These are phyloP conservation scores for Xyrauchen texanus DNA, from an alignment of 2,113 vertebrate genomes.

Conservation along the genomic window DNA sequence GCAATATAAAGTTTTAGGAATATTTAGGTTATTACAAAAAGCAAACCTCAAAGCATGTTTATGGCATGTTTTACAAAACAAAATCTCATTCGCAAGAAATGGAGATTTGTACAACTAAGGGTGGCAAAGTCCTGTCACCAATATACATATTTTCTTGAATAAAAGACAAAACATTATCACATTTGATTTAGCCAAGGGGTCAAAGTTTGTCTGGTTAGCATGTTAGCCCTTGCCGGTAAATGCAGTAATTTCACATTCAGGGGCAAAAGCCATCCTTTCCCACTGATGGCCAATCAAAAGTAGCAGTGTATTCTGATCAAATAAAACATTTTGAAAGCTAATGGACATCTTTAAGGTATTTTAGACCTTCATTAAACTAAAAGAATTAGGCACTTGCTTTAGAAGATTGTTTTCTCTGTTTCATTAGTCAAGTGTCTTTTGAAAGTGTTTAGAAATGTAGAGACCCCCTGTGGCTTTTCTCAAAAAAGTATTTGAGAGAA, in stretches of 20 bases:
- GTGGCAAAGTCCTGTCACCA: not conserved
- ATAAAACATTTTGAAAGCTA: too few relatives aligned
- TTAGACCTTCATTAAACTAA: too few relatives aligned
- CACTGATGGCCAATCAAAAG: too few relatives aligned
- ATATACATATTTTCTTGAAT: too few relatives aligned
- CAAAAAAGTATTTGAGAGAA: not conserved
- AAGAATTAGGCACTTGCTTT: not conserved
- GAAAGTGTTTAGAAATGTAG: not conserved
- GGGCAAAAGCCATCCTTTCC: too few relatives aligned
- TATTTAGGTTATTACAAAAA: constrained; percentile 3
- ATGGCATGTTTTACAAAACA: not conserved
- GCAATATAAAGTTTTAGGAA: not conserved
- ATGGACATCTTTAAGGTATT: too few relatives aligned
- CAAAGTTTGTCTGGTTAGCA: too few relatives aligned
- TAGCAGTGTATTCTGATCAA: too few relatives aligned
- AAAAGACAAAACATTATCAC: not conserved
- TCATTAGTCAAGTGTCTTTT: not conserved
- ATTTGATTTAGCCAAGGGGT: not conserved
- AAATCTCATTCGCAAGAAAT: not conserved
- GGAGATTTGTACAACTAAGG: not conserved
- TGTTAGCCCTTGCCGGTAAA: too few relatives aligned
- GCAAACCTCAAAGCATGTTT: not conserved
- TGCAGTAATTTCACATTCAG: too few relatives aligned
- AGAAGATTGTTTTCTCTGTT: not conserved
- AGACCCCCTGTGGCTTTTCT: constrained; percentile 27